Evolutionary conservation across 2,888 invertebrate species (phyloP), one percentile per base, ranked within the genome.

Genomic region (Coleophora flavipennella): DNA sequence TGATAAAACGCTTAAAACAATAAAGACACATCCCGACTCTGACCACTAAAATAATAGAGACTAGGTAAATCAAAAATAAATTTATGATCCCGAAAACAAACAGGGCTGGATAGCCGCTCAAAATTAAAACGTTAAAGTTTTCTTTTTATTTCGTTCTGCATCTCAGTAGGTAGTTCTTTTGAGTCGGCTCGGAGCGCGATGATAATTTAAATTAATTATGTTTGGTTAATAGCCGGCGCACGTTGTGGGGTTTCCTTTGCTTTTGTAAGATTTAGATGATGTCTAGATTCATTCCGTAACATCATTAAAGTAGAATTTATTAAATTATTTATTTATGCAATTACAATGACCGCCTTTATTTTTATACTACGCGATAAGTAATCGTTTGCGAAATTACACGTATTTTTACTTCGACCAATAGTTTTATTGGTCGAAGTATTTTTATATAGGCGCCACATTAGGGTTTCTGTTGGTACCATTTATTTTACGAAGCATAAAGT

Each of bases 151-250:
- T n/a, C n/a, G n/a, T n/a, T n/a, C 60, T 57, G 53, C 54, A 49
- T 41, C 49, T 41, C 48, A 6, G 20, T 20, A n/a, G n/a, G 20
- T 45, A 41, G 45, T 43, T 48, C 36, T 47, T 53, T 50, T 48
- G 49, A 41, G 45, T 46, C 44, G 42, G 40, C 40, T 42, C 37
- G 38, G 46, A 39, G 40, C 41, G 47, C 50, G 60, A 59, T 64
- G 68, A 69, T 74, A 65, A 70, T 69, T 73, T 72, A 71, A 76
- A 80, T 79, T 78, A 78, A 80, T 77, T 77, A 71, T 72, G 71
- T 77, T 76, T 71, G 64, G 67, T 70, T 77, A 77, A 76, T 75
- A 68, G 69, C 47, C 54, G 55, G 43, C 39, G 39, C 28, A 37
- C 41, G 38, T 39, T 39, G 32, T 39, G 45, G 33, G 32, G 20